Evolutionary conservation across 2,113 vertebrate genomes (phyloP), one percentile per base, ranked within the genome.

Genomic region (Bujurquina vittata): DNA sequence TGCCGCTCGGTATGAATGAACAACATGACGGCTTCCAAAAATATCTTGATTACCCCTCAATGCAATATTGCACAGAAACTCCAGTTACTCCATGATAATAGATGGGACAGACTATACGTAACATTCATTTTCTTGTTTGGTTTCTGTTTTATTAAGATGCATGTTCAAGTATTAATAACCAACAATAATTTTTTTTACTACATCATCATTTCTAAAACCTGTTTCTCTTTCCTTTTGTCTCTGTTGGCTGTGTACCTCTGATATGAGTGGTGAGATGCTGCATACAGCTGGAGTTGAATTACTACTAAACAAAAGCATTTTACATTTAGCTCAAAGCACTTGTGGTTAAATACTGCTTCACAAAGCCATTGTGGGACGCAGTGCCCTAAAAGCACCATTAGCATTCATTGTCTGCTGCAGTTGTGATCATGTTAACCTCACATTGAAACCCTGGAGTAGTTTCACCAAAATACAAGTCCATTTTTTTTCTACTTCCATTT

Each of bases 401-500:
- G 65, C 46, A 31, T 72, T 52, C 46, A 72, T 26, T 52, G 46
- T 52, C 65, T 31, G 17, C 23, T 11, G 6, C 43, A 52, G 12
- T 8, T 69, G 65, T 72, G 20, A 72, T 72, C 65, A 31, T 72
- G 46, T 72, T 72, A 72, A 72, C 26, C 43, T n/a, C 65, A 52
- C 43, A 72, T 3, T 31, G 46, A 72, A 72, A 52, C 17, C 33
- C 33, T 43, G 29, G 43, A 20, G 26, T 15, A 20, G 20, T 54
- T 54, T 54, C 26, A 72, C 43, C 49, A 54, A 15, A 54, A 31
- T 26, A 52, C 49, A 52, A 69, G 65, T 20, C 43, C 8, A 20
- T 23, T 69, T 49, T 33, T 33, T 67, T 67, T 69, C 10, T 29
- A 49, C 4, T 69, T 69, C 23, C 26, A 31, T 69, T 69, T 69